Percentiles rank a stretch among this genome's conserved stretches.
Evolutionary conservation across 2,888 invertebrate species (phyloP).

Genomic region (Globia sparganii): DNA sequence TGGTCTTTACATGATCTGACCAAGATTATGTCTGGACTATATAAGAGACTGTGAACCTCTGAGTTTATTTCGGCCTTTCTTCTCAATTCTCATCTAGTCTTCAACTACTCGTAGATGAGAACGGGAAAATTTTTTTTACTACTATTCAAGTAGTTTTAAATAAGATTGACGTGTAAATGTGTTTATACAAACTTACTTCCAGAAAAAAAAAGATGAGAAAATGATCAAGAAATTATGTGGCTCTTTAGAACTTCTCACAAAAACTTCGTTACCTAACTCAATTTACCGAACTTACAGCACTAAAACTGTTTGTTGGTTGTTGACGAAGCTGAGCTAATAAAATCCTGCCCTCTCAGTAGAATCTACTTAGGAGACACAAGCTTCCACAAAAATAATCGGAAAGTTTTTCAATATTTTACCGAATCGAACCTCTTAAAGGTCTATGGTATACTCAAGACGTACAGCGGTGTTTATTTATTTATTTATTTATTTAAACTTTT

Average conservation of each 20-base stretch:
- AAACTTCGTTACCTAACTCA: conserved; percentile 25
- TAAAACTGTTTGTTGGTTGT: conserved; percentile 54
- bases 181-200: background rate
- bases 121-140: too few species aligned
- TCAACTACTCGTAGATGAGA: too few species aligned
- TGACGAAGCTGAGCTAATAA: conserved; percentile 52
- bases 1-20: background rate
- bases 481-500: too few species aligned
- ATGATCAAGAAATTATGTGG: background rate
- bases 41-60: too few species aligned
- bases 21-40: background rate
- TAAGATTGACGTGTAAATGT: background rate
- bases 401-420: conserved; percentile 63
- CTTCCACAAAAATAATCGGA: conserved; percentile 49
- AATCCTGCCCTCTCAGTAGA: conserved; percentile 21
- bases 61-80: background rate
- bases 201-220: background rate
- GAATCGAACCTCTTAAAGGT: conserved; percentile 30
- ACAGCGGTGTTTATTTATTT: too few species aligned
- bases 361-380: conserved; percentile 20
- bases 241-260: background rate
- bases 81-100: too few species aligned
- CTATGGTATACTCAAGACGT: background rate
- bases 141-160: too few species aligned
- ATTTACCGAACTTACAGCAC: conserved; percentile 30